Evolutionary conservation across 2,113 vertebrate species (phyloP).

Genomic region (Chaetura pelagica): DNA sequence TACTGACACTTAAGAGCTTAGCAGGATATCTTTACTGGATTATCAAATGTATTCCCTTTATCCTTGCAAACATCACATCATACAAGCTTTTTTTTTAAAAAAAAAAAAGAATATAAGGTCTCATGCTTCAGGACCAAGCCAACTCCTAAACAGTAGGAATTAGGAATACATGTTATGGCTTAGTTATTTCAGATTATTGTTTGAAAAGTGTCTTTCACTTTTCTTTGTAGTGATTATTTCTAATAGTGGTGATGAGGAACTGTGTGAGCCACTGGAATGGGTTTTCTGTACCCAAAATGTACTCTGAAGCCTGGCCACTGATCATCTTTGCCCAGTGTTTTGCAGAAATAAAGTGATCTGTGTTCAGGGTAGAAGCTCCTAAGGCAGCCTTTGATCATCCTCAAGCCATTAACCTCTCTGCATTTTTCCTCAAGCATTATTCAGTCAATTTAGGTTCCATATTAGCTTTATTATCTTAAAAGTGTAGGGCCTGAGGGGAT

Average conservation of each 20-base stretch:
- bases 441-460: neutral
- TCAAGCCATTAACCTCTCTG: neutral
- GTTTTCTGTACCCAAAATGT: neutral
- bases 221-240: neutral
- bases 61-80: slow-evolving; percentile 1
- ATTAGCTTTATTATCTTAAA: neutral
- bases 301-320: neutral
- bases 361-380: neutral
- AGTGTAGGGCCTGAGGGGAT: neutral
- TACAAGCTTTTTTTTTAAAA: neutral
- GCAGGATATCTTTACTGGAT: slow-evolving; percentile 32
- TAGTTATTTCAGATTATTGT: neutral
- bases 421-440: neutral
- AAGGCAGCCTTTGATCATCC: neutral
- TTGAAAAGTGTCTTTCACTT: neutral
- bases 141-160: neutral
- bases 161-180: neutral
- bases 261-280: neutral
- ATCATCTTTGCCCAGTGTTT: neutral
- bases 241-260: neutral
- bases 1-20: slow-evolving; percentile 48
- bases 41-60: slow-evolving; percentile 22
- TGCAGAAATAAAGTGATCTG: neutral
- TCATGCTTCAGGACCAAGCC: neutral
- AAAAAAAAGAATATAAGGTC: neutral